phyloP scores from a whole-genome alignment of 2,113 vertebrate species.

The Mormoops blainvillei region DNA sequence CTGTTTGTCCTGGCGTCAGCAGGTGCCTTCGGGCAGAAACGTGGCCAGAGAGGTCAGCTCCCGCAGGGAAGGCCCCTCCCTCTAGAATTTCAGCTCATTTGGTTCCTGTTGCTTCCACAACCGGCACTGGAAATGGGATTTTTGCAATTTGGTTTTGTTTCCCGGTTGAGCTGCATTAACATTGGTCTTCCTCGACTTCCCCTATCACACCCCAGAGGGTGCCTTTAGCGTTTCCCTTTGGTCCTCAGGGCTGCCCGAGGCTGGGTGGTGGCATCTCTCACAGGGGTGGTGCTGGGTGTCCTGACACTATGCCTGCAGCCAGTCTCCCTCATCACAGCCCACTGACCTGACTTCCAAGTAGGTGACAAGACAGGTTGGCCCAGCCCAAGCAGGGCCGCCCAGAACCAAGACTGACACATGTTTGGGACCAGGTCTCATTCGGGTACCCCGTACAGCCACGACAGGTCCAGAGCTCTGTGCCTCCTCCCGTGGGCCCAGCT shows the following conservation, averaged over 20 bases:
- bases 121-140: neutral
- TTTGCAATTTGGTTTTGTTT: neutral
- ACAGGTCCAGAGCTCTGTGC: neutral
- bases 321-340: too few relatives aligned
- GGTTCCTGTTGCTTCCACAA: neutral
- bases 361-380: neutral
- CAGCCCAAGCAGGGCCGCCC: neutral
- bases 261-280: neutral
- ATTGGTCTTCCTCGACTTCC: neutral
- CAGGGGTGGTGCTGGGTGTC: neutral
- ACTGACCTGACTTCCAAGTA: neutral
- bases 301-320: neutral
- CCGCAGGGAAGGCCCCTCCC: too few relatives aligned
- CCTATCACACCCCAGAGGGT: rapidly evolving
- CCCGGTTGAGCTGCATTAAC: neutral
- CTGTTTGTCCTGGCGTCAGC: neutral
- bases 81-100: neutral
- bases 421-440: neutral
- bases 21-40: rapidly evolving
- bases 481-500: neutral
- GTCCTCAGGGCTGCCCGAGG: neutral
- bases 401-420: neutral
- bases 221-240: neutral
- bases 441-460: neutral
- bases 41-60: neutral